These are phyloP conservation scores for Eospalax fontanierii DNA, from an alignment of 2,797 vertebrate genomes.

Conservation along the genomic window DNA sequence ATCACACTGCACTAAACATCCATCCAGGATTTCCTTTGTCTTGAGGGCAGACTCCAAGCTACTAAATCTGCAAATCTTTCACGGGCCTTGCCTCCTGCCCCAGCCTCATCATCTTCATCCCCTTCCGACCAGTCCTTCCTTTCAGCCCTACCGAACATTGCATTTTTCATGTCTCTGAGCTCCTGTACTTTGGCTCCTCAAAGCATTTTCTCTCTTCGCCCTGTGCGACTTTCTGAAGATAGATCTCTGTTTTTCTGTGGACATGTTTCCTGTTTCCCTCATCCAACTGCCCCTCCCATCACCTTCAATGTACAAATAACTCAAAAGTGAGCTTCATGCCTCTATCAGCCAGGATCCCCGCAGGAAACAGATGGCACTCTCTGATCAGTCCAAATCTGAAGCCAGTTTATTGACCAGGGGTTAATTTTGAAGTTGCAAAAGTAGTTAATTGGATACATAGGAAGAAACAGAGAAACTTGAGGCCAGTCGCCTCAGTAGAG, in stretches of 20 bases:
- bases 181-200: not conserved
- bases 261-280: not conserved
- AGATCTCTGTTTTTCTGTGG: conserved; percentile 12
- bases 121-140: not conserved
- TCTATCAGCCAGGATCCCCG: not conserved
- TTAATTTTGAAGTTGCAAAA: not conserved
- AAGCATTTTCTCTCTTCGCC: not conserved
- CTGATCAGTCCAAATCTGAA: not conserved
- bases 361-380: conserved; percentile 21
- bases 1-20: not conserved
- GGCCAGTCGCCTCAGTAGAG: not conserved
- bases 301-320: not conserved
- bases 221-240: not conserved
- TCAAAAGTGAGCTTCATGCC: conserved; percentile 14
- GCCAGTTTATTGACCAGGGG: conserved; percentile 1
- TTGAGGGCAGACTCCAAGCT: not conserved
- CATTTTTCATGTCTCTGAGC: not conserved
- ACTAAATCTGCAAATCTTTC: not conserved
- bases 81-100: not conserved
- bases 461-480: not conserved
- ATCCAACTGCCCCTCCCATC: not conserved
- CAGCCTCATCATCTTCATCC: fast-evolving
- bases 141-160: not conserved
- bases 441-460: not conserved
- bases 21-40: not conserved